Percentiles rank a stretch among this genome's conserved stretches.
Evolutionary conservation across 2,113 vertebrate genomes (phyloP).

Genomic region (Silurus asotus): DNA sequence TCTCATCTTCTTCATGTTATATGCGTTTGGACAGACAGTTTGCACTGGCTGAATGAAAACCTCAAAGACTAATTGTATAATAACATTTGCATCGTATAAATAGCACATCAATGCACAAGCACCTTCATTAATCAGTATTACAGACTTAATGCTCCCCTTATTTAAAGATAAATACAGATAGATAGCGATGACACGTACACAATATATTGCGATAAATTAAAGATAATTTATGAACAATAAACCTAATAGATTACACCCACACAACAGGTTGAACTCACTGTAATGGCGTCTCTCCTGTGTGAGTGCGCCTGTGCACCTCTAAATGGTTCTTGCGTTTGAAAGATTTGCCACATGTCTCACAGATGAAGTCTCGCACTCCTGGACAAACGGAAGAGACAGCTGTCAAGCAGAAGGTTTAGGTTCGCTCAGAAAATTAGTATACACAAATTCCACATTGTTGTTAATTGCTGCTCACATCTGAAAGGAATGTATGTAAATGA

Average conservation of each 20-base stretch:
- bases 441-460: background rate
- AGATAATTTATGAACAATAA: background rate
- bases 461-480: background rate
- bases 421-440: background rate
- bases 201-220: too few relatives aligned
- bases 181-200: too few relatives aligned
- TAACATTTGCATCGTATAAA: too few relatives aligned
- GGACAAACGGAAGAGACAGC: background rate
- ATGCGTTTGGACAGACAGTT: too few relatives aligned
- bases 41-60: too few relatives aligned
- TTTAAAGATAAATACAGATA: too few relatives aligned
- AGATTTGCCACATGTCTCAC: conserved; percentile 89
- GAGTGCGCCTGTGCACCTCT: conserved; percentile 87
- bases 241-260: background rate
- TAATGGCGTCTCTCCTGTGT: conserved; percentile 88
- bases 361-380: conserved; percentile 89
- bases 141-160: too few relatives aligned
- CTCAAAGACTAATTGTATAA: too few relatives aligned
- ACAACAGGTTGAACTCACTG: conserved; percentile 65
- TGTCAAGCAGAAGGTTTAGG: background rate
- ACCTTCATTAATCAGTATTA: too few relatives aligned
- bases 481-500: background rate
- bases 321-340: conserved; percentile 96
- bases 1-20: too few relatives aligned
- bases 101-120: too few relatives aligned